Evolutionary conservation across 2,888 invertebrate species (phyloP), one percentile per base, ranked within the genome.

Genomic region (Scaptomyza polygonia): DNA sequence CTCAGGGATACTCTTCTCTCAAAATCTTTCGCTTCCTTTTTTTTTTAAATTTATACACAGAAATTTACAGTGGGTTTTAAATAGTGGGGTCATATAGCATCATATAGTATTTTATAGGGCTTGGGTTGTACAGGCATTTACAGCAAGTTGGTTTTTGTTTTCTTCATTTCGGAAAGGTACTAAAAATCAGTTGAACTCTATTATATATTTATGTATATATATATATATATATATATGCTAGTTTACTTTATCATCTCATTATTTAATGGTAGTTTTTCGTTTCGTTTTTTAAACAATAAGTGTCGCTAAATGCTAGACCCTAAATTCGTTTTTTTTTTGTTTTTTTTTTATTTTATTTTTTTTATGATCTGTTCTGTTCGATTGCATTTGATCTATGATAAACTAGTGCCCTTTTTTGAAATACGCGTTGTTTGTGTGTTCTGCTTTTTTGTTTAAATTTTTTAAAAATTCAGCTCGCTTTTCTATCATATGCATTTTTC

Each of bases 181-280:
- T 86, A 87, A 83, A 88, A 86, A 86, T 83, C 86, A 86, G 80
- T 83, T 86, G 72, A 88, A 88, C 76, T 83, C 65, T 73, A 77
- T 74, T 67, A 64, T 79, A 79, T 25, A 25, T 25, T 3, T 25
- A 25, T 25, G 5, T 25, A 21, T 21, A 21, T 21, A 3, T 21
- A 3, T 21, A 21, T 2, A n/a, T n/a, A n/a, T n/a, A 21, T 25
- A 25, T 25, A 25, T 55, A 80, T 56, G 55, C 76, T 79, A 81
- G 51, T 57, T 69, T 68, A 67, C 66, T 69, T 67, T 18, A 58
- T 67, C 45, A 58, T 67, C 45, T 74, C 43, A 16, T 74, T 48
- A 25, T 42, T 58, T 43, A 48, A 36, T 63, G 39, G 47, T 68
- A 39, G 65, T 56, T 58, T 56, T 66, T 66, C 51, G 59, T 65